Conservation (phyloP, 2,113 vertebrate genomes). For the Meles meles region DNA sequence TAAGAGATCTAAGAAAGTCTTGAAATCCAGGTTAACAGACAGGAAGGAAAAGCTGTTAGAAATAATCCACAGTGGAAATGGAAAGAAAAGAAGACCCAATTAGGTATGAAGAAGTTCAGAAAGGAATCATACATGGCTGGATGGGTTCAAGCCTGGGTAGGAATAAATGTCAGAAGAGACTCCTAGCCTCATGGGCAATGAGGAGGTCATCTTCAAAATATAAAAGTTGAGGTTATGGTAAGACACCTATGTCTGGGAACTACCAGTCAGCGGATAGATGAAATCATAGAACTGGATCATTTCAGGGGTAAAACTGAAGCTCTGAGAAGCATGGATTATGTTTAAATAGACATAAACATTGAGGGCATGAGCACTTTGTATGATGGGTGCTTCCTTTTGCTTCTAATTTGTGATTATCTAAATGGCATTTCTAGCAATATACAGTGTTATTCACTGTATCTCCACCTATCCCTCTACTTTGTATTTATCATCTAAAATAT, state of each 20-base stretch:
- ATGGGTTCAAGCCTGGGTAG: neutral
- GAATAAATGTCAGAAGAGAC: neutral
- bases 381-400: neutral
- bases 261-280: neutral
- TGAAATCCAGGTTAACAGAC: neutral
- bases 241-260: neutral
- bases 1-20: neutral
- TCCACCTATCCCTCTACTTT: neutral
- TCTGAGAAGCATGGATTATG: neutral
- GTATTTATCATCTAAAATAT: neutral
- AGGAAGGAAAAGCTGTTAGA: neutral
- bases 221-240: neutral
- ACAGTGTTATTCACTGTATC: neutral
- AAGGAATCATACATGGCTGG: neutral
- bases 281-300: neutral
- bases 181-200: neutral
- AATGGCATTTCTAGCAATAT: neutral
- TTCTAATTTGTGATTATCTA: neutral
- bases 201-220: neutral
- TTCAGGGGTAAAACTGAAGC: neutral
- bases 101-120: neutral
- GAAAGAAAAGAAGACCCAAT: neutral
- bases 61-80: neutral
- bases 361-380: neutral
- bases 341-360: neutral